phyloP scores from a whole-genome alignment of 2,113 vertebrate species.

The Notiomystis cincta region DNA sequence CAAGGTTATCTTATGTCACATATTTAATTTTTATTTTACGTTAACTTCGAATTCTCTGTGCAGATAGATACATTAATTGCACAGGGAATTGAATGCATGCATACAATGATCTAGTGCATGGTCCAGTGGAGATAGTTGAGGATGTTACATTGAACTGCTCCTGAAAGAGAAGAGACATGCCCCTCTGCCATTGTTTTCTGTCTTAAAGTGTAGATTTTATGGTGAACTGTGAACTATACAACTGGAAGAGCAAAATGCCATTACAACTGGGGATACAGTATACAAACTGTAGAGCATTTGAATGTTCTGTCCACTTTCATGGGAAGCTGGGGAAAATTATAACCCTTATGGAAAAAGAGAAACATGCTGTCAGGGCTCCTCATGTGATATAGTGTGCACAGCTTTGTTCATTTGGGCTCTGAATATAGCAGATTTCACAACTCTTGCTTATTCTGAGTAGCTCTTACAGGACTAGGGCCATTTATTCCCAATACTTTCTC shows the following conservation, averaged over 20 bases:
- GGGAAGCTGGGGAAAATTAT: not conserved
- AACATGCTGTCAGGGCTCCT: not conserved
- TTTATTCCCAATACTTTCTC: not conserved
- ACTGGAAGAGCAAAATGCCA: not conserved
- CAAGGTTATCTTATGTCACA: not conserved
- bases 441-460: not conserved
- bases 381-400: not conserved
- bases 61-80: not conserved
- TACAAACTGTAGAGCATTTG: not conserved
- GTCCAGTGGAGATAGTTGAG: rapidly evolving
- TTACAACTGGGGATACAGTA: not conserved
- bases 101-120: not conserved
- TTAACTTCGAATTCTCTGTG: not conserved
- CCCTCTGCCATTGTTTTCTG: not conserved
- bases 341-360: not conserved
- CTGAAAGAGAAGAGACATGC: not conserved
- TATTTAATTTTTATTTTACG: not conserved
- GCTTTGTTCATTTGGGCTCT: not conserved
- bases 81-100: not conserved
- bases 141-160: not conserved
- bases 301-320: not conserved
- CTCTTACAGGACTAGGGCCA: not conserved
- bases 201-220: not conserved
- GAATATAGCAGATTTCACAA: not conserved
- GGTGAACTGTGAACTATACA: not conserved